phyloP scores from a whole-genome alignment of 2,797 vertebrate genomes.

The Melanotaenia boesemani region DNA sequence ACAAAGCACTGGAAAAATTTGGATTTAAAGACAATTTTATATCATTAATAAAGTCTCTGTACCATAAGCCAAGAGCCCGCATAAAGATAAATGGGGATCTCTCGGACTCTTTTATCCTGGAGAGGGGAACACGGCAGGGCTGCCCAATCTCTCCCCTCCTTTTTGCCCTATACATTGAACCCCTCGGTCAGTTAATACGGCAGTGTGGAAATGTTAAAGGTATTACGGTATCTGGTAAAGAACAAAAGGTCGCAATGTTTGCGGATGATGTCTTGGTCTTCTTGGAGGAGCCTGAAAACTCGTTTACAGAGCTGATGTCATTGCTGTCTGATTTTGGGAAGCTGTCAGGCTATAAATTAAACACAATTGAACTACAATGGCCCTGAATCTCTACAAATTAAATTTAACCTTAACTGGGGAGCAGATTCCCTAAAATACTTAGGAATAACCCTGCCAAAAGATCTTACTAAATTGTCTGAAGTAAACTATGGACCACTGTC shows the following conservation, averaged over 20 bases:
- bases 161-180: constrained; percentile 2
- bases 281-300: background rate
- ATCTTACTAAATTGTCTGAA: too few species aligned
- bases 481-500: too few species aligned
- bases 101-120: background rate
- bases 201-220: background rate
- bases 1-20: background rate
- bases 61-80: background rate
- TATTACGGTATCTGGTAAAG: fast-evolving
- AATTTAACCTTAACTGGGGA: too few species aligned
- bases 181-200: background rate
- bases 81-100: background rate
- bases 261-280: constrained; percentile 23
- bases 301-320: constrained; percentile 1
- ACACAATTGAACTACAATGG: too few species aligned
- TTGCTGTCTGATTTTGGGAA: background rate
- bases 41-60: too few species aligned
- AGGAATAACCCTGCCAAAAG: too few species aligned
- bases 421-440: too few species aligned
- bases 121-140: too few species aligned
- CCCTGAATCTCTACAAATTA: too few species aligned
- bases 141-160: too few species aligned
- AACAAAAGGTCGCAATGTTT: constrained; percentile 18
- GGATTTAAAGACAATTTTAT: background rate
- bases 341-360: background rate